phyloP scores from a whole-genome alignment of 2,797 vertebrate species.

The Hyperoplus lanceolatus region DNA sequence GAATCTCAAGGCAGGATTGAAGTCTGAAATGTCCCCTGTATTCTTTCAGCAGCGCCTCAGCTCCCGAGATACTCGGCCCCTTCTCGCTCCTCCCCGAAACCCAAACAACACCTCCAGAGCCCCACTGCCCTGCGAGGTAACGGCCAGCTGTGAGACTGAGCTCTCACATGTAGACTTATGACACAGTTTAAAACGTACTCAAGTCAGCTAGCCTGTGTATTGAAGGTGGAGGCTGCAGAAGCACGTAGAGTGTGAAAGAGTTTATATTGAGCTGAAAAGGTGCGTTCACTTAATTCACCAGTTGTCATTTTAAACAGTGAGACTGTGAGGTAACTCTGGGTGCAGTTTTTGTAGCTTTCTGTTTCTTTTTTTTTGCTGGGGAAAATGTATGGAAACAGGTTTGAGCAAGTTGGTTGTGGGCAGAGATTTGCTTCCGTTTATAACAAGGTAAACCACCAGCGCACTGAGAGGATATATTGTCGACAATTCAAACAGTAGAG shows the following conservation, averaged over 20 bases:
- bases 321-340: constrained; percentile 9
- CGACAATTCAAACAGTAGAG: not conserved
- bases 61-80: constrained; percentile 90
- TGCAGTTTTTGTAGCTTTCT: constrained; percentile 2
- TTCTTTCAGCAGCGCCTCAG: constrained; percentile 78
- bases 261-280: constrained; percentile 9
- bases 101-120: constrained; percentile 96
- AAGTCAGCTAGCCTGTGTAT: constrained; percentile 5
- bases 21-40: constrained; percentile 85
- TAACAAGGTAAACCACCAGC: too few species aligned
- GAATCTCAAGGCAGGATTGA: constrained; percentile 37
- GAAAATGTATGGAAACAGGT: not conserved
- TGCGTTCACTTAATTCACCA: constrained; percentile 13
- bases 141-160: constrained; percentile 52
- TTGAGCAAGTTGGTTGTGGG: constrained; percentile 5
- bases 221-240: constrained; percentile 2
- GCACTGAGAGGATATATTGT: not conserved
- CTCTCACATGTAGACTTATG: constrained; percentile 24
- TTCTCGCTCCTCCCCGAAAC: constrained; percentile 95
- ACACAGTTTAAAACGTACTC: constrained; percentile 8
- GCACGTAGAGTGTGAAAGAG: not conserved
- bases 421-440: constrained; percentile 1
- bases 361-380: not conserved
- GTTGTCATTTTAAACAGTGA: not conserved
- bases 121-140: constrained; percentile 97